A percentile compares a stretch with the other conserved stretches of the same genome.
Conservation (phyloP, 2,797 vertebrate genomes). For the Rousettus madagascariensis region DNA sequence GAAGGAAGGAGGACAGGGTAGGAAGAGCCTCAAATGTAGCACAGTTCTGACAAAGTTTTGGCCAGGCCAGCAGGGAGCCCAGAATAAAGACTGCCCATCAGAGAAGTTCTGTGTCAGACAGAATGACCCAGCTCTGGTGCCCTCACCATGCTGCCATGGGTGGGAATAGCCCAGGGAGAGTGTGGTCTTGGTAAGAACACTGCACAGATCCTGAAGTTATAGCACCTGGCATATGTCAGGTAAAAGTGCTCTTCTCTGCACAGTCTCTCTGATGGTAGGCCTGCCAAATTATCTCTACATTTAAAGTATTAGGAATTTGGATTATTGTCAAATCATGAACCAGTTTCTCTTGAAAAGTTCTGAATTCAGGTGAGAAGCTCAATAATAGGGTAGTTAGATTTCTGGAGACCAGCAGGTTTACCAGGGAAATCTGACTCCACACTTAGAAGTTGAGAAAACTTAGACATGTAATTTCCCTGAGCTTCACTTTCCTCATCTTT, state of each 20-base stretch:
- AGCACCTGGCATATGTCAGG: neutral
- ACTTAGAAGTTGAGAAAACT: neutral
- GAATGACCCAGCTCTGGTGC: neutral
- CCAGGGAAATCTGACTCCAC: neutral
- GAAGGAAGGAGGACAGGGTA: neutral
- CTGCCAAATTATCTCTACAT: neutral
- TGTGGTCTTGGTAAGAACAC: neutral
- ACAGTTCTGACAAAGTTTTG: neutral
- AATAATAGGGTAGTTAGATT: neutral
- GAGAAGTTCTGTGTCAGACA: neutral
- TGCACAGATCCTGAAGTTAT: neutral
- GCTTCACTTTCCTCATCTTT: slow-evolving; percentile 17
- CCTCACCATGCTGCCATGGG: neutral
- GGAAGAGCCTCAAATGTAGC: neutral
- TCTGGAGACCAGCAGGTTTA: neutral
- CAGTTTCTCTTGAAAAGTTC: neutral
- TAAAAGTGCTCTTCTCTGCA: neutral
- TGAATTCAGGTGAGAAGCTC: neutral
- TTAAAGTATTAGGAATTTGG: neutral
- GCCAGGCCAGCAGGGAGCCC: neutral
- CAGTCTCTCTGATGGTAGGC: neutral
- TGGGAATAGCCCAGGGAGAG: neutral
- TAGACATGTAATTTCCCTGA: neutral
- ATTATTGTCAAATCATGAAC: neutral
- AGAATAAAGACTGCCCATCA: neutral